Base-by-base conservation (phyloP, 2,888 invertebrate genomes). In the Heliconius cydno region DNA sequence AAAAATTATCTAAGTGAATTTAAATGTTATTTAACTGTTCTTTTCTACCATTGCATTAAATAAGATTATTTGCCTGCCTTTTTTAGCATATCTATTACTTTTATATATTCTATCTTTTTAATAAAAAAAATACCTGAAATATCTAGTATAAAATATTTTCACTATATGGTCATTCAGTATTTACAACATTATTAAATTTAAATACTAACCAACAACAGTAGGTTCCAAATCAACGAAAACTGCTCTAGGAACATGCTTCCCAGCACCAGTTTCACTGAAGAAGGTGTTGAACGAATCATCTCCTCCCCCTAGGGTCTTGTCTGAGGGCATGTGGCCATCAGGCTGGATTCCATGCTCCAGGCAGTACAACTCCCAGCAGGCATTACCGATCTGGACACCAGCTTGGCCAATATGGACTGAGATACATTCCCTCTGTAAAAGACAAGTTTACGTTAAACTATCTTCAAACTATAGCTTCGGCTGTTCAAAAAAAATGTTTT, bases 171-270 rank as follows among this genome's bases (percentile, higher is more conserved):
- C 5, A 46, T 13, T 15, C 1, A 46, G 7, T 34, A 15, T 15
- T 46, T 46, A 46, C 19, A 52, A 52, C 2, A 52, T 6, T 30
- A 30, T 30, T 6, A 57, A 22, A 57, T 10, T 57, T n/a, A 30
- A 72, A 65, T 7, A 66, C 93, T 95, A 89, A 97, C 98, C 97
- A 79, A 99, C 98, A 63, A 98, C 98, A 84, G 98, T 98, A 79
- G 98, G 98, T 90, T 99, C 98, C 86, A 98, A 95, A 89, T 99
- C 98, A 12, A 99, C 98, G 88, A 98, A 98, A 65, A 98, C 97
- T 1, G 97, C 98, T 77, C 98, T 95, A 0, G 98, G 98, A 41
- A 98, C 98, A 88, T 98, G 98, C 89, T 98, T 97, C 38, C 97
- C 97, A 0, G 97, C 96, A 22, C 96, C 96, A 22, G 97, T 97